A percentile compares a stretch with the other conserved stretches of the same genome.
Evolutionary conservation across 2,113 vertebrate genomes (phyloP).

Genomic region (Eupsittula cactorum): DNA sequence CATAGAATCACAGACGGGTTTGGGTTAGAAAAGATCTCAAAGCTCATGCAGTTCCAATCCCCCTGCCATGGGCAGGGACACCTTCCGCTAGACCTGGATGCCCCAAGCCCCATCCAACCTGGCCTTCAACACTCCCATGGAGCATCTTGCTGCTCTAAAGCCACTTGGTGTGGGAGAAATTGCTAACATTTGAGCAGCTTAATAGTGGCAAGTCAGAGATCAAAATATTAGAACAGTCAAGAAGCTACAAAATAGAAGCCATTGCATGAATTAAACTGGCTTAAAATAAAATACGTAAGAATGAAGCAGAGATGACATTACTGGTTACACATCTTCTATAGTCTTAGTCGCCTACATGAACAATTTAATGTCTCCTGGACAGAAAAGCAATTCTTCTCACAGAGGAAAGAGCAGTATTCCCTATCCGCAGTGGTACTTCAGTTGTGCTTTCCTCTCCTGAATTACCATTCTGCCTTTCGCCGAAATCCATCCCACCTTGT

Average conservation of each 20-base stretch:
- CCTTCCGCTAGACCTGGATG: neutral
- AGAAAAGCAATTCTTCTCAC: neutral
- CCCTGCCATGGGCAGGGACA: neutral
- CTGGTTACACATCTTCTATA: fast-evolving
- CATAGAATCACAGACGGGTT: neutral
- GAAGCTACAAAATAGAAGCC: neutral
- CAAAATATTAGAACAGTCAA: neutral
- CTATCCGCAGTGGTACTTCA: neutral
- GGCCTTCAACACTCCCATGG: neutral
- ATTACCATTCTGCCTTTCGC: too few species aligned
- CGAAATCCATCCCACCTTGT: neutral
- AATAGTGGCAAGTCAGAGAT: neutral
- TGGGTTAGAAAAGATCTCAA: neutral
- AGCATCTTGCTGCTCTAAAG: neutral
- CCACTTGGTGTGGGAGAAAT: neutral
- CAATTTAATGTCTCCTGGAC: neutral
- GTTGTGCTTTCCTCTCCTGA: neutral
- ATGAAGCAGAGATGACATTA: neutral
- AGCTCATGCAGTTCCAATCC: neutral
- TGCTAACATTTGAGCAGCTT: neutral
- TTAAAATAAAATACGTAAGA: neutral
- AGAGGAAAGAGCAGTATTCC: neutral
- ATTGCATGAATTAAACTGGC: neutral
- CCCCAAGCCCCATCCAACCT: neutral
- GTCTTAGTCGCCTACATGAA: neutral